Percentiles rank a stretch among this genome's conserved stretches.
Evolutionary conservation across 2,888 invertebrate species (phyloP).

Genomic region (Antheraea assamensis): DNA sequence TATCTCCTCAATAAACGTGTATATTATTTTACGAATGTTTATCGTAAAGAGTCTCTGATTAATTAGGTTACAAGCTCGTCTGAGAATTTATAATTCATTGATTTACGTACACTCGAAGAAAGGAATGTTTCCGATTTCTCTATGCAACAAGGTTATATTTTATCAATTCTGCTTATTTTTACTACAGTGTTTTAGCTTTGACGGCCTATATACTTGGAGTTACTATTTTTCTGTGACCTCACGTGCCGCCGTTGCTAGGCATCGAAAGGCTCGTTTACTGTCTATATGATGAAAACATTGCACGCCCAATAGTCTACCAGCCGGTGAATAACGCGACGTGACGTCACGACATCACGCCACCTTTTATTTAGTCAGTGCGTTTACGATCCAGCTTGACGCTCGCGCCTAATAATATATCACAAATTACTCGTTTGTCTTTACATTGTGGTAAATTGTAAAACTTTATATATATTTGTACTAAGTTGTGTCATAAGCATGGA

Average conservation of each 20-base stretch:
- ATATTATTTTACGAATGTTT: constrained; percentile 3
- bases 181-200: not conserved
- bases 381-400: constrained; percentile 68
- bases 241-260: constrained; percentile 36
- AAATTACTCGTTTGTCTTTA: not conserved
- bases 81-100: constrained; percentile 8
- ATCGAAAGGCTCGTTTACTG: constrained; percentile 34
- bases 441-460: not conserved
- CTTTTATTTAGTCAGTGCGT: constrained; percentile 73
- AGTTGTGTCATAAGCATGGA: not conserved
- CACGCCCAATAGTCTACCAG: constrained; percentile 61
- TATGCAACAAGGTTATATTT: not conserved
- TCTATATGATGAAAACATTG: constrained; percentile 42
- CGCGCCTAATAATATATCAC: constrained; percentile 34
- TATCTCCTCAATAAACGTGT: constrained; percentile 10
- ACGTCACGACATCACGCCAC: constrained; percentile 81
- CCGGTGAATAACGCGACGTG: constrained; percentile 74
- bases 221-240: constrained; percentile 35
- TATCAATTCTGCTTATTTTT: not conserved
- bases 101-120: not conserved
- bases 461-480: not conserved
- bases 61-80: constrained; percentile 5
- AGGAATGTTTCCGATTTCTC: not conserved
- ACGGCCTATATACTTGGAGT: not conserved
- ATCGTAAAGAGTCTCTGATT: constrained; percentile 5